Percentiles rank a stretch among this genome's conserved stretches.
Evolutionary conservation across 2,888 invertebrate species (phyloP).

Genomic region (Oligia strigilis): DNA sequence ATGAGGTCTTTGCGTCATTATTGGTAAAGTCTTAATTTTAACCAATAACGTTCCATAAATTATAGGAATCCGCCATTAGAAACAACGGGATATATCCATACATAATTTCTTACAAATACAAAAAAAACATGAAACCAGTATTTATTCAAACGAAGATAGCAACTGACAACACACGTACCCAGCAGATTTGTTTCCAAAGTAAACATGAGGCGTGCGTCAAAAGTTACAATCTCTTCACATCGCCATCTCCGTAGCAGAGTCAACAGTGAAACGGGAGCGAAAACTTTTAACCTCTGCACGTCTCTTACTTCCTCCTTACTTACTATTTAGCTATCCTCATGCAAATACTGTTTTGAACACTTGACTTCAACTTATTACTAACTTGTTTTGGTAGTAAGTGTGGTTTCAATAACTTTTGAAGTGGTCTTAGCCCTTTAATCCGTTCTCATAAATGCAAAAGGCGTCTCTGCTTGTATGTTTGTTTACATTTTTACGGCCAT

Average conservation of each 20-base stretch:
- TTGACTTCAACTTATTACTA: slow-evolving; percentile 29
- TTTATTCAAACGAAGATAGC: slow-evolving; percentile 2
- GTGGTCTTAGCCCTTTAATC: not conserved
- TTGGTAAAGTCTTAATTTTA: too few species aligned
- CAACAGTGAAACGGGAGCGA: slow-evolving; percentile 31
- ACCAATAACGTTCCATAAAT: too few species aligned
- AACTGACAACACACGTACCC: slow-evolving; percentile 21
- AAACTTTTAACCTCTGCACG: slow-evolving; percentile 57
- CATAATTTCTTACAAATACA: not conserved
- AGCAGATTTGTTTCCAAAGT: slow-evolving; percentile 44
- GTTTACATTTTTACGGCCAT: too few species aligned
- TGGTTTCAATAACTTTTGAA: slow-evolving; percentile 23
- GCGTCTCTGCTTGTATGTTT: not conserved
- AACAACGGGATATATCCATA: too few species aligned
- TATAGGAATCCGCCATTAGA: too few species aligned
- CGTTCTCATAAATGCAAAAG: not conserved
- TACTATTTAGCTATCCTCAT: slow-evolving; percentile 26
- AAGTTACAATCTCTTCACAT: slow-evolving; percentile 52
- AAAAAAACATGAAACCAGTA: not conserved
- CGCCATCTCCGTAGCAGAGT: slow-evolving; percentile 36
- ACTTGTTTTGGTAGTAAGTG: slow-evolving; percentile 37
- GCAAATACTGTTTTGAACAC: slow-evolving; percentile 40
- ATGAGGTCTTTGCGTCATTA: too few species aligned
- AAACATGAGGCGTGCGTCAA: slow-evolving; percentile 38
- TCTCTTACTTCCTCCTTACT: slow-evolving; percentile 33